A percentile compares a stretch with the other conserved stretches of the same genome.
These are phyloP conservation scores for Ciconia stormi DNA, from an alignment of 2,113 vertebrate genomes.

Conservation along the genomic window DNA sequence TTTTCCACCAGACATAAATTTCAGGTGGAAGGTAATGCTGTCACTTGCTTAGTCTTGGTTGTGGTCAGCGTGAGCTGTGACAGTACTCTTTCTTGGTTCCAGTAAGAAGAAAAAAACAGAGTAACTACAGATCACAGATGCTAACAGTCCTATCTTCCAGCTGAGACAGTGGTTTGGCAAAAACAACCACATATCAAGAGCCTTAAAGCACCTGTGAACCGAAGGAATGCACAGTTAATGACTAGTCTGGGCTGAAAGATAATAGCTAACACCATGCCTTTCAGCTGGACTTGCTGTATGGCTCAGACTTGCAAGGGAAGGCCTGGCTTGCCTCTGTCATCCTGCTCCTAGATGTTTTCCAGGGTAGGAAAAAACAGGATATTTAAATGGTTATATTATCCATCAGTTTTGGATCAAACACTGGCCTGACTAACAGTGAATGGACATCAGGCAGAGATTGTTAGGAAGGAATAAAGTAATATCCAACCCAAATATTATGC, in stretches of 20 bases:
- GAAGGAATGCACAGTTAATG: not conserved
- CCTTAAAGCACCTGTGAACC: not conserved
- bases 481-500: not conserved
- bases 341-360: not conserved
- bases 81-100: not conserved
- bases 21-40: not conserved
- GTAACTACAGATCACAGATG: not conserved
- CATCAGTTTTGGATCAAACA: not conserved
- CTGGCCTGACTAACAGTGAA: not conserved
- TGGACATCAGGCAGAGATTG: not conserved
- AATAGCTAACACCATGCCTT: not conserved
- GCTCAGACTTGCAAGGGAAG: not conserved
- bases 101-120: not conserved
- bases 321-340: not conserved
- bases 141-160: not conserved
- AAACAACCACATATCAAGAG: not conserved
- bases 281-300: not conserved
- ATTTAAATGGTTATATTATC: not conserved
- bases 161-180: not conserved
- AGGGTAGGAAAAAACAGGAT: not conserved
- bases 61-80: not conserved
- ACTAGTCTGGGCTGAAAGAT: not conserved
- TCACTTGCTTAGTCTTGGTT: not conserved
- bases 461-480: not conserved
- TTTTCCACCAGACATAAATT: not conserved